A percentile compares a stretch with the other conserved stretches of the same genome.
These are phyloP conservation scores for Pantherophis guttatus DNA, from an alignment of 2,113 vertebrate genomes.

Conservation along the genomic window DNA sequence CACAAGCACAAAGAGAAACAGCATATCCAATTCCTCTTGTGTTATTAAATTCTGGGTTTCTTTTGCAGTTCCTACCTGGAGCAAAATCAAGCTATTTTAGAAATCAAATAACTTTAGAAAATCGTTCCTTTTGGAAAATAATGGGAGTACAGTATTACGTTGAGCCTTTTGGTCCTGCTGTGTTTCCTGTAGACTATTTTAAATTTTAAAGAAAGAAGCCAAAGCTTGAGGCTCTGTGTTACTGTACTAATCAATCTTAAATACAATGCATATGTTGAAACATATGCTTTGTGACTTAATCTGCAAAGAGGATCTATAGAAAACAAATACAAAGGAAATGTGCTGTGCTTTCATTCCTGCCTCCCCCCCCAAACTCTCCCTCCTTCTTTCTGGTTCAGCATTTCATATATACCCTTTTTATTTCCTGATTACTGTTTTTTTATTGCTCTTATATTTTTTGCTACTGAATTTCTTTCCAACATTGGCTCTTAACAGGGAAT, in stretches of 20 bases:
- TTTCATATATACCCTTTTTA: slow-evolving; percentile 18
- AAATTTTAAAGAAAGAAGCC: slow-evolving; percentile 36
- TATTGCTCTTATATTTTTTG: slow-evolving; percentile 45
- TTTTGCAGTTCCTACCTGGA: slow-evolving; percentile 6
- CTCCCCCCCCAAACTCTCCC: no score
- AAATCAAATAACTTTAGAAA: not conserved
- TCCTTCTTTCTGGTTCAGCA: not conserved
- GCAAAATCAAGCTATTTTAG: slow-evolving; percentile 2
- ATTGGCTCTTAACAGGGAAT: slow-evolving; percentile 19
- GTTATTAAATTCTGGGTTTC: not conserved
- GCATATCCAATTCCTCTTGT: not conserved
- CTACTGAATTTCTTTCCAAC: slow-evolving; percentile 32
- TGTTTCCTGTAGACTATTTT: slow-evolving; percentile 38
- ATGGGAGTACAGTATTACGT: slow-evolving; percentile 40
- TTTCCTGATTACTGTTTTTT: slow-evolving; percentile 25
- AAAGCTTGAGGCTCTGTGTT: slow-evolving; percentile 32
- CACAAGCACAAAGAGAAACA: not conserved
- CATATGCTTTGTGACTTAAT: slow-evolving; percentile 46
- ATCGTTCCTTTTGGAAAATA: slow-evolving; percentile 27
- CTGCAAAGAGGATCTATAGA: slow-evolving; percentile 26
- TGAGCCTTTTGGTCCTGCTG: not conserved
- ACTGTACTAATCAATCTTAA: slow-evolving; percentile 42
- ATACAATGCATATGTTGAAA: slow-evolving; percentile 45
- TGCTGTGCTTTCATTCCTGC: slow-evolving; percentile 10
- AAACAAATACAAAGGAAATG: slow-evolving; percentile 27